Evolutionary conservation across 1,140 invertebrate genomes (phyloP), one percentile per base, ranked within the genome.

Genomic region (Charaxes varanes): DNA sequence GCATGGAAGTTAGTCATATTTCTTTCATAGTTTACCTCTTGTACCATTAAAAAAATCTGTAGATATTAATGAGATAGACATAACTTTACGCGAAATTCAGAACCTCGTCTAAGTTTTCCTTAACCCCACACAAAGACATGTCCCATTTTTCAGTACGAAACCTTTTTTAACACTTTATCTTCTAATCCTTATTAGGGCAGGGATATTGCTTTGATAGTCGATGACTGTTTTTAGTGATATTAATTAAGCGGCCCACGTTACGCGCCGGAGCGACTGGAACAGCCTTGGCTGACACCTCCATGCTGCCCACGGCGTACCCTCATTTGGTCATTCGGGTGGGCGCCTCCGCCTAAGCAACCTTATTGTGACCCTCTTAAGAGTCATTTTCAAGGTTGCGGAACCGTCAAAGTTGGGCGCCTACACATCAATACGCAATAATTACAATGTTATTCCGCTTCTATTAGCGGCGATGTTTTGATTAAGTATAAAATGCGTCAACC

Each of bases 291-390:
- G 40, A 73, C 73, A 72, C 78, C 78, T 83, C 73, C 78, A 62
- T 51, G 55, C 79, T 70, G 42, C 79, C 76, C 73, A 82, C 78
- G 70, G 38, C 59, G 16, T 68, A 80, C 76, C 76, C 76, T 76
- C 74, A 80, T 80, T 83, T 83, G 79, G 79, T 80, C 73, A 80
- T 63, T 59, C 45, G 44, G 52, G 78, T 83, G 57, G 78, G 78
- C 65, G 64, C 64, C 68, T 52, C 51, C 51, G 48, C 6, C 66
- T 66, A 66, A 78, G 59, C 67, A 80, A 72, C 71, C 66, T 74
- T 77, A 78, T 70, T 70, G 72, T 68, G 76, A 71, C 65, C 65
- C 62, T 41, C 53, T 53, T 76, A 68, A 78, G 62, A 64, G 54
- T 74, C 56, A 67, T 42, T 67, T 72, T 74, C 52, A 70, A 71